Base-by-base conservation (phyloP, 2,113 vertebrate species). In the Pan paniscus region DNA sequence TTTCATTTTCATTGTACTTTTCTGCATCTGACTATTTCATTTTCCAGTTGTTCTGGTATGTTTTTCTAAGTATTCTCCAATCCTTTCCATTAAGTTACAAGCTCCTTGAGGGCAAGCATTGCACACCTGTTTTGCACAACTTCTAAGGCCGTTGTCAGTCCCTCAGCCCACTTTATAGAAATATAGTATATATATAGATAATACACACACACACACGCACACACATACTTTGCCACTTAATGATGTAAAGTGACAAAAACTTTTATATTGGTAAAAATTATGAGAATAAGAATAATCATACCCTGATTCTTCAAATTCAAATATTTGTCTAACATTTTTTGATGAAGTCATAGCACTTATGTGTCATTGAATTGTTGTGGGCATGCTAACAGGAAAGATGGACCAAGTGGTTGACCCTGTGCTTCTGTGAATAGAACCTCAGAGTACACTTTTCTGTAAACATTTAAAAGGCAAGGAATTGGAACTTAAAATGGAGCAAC, bases 391-490 rank as follows among this genome's bases (percentile, higher is more conserved):
- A 18, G 32, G 75, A 92, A 23, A 90, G 40, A 23, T 38, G 48
- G 38, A 50, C 59, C 4, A 40, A 27, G 46, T 72, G 27, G 25
- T 43, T 84, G 46, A 68, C 46, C 13, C 20, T 76, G 50, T 76
- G 35, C 52, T 94, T 82, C 82, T 46, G 18, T 70, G 43, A 95
- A 68, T 20, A 88, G 80, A 93, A 59, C 25, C 27, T 92, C 30
- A 67, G 52, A 13, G 4, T 55, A 43, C 48, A 8, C 27, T 68
- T 64, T 27, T 78, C 20, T 83, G 5, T 83, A 75, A 64, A 70
- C 61, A 94, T 79, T 89, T 75, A 70, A 80, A 92, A 96, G 14
- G 30, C 85, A 95, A 95, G 40, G 25, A 90, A 59, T 84, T 84
- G 43, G 95, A 72, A 90, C 10, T 80, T 55, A 48, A 55, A 35